A percentile compares a stretch with the other conserved stretches of the same genome.
phyloP scores from a whole-genome alignment of 1,140 invertebrate genomes.

The Drosophila parvula region DNA sequence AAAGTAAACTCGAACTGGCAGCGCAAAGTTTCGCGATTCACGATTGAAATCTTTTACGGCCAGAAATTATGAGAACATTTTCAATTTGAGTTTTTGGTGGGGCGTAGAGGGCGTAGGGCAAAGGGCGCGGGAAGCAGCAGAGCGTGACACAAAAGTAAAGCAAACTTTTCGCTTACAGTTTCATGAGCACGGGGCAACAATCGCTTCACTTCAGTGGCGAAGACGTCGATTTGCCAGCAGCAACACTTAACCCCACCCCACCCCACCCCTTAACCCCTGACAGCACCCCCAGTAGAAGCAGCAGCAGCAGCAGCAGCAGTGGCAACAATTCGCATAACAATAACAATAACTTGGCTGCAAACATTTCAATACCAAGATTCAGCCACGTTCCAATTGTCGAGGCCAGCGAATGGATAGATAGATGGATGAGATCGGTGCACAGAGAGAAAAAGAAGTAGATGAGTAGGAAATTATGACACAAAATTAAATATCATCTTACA shows the following conservation, averaged over 20 bases:
- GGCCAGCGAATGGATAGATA: slow-evolving; percentile 52
- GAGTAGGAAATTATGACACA: too few species aligned
- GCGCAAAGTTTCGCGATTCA: slow-evolving; percentile 73
- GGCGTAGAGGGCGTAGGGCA: too few species aligned
- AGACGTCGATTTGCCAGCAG: slow-evolving; percentile 70
- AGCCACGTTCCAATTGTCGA: slow-evolving; percentile 74
- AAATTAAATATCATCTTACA: too few species aligned
- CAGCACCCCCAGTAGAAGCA: slow-evolving; percentile 1
- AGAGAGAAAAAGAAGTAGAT: neutral
- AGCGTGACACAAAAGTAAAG: slow-evolving; percentile 82
- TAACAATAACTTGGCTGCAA: slow-evolving; percentile 80
- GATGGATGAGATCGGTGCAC: slow-evolving; percentile 37
- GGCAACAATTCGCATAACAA: slow-evolving; percentile 70
- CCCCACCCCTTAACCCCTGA: slow-evolving; percentile 21
- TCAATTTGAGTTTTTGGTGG: slow-evolving; percentile 62
- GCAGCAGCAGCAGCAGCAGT: slow-evolving; percentile 21
- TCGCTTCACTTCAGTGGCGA: slow-evolving; percentile 52
- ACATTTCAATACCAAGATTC: slow-evolving; percentile 77
- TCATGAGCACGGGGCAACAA: slow-evolving; percentile 68
- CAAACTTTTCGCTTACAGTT: slow-evolving; percentile 79
- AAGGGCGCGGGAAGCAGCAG: slow-evolving; percentile 57
- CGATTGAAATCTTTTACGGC: slow-evolving; percentile 82
- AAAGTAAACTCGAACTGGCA: slow-evolving; percentile 67
- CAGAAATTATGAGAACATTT: slow-evolving; percentile 78
- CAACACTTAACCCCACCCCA: slow-evolving; percentile 22